Base-by-base conservation (phyloP, 2,797 vertebrate species). In the Delichon dasypus region DNA sequence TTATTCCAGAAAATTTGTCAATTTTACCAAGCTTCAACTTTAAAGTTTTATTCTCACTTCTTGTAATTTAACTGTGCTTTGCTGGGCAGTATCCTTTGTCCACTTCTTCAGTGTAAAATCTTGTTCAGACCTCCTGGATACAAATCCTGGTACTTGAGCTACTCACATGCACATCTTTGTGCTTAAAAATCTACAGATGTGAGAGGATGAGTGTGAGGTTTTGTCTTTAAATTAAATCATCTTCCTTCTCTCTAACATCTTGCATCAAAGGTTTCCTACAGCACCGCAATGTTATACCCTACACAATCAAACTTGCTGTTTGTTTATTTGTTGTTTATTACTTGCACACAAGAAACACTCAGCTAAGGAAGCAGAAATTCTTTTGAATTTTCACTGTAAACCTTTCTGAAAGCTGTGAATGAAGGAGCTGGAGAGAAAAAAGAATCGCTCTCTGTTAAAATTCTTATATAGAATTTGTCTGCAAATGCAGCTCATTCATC, bases 401-500 rank as follows among this genome's bases (percentile, higher is more conserved):
- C 0, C 0, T 70, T 66, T 89, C 79, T 85, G 32, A 32, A 74
- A 88, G 50, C 27, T 54, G 38, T 9, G 13, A 76, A 25, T 61
- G 27, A 72, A 50, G 16, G 17, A 73, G 18, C 0, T 48, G 9
- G 13, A 89, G 60, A 34, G 29, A 9, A n/a, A 36, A 62, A 76
- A 51, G 11, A 58, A 3, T 27, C 6, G 1, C 1, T 2, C 4
- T 40, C 36, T 67, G 29, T 9, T 71, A 73, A 65, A 72, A 61
- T 44, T 47, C 23, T 61, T 36, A 34, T 8, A 23, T 16, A 75
- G 25, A 90, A 95, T 94, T 95, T 94, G 70, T 93, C 81, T 96
- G 86, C 79, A 97, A 88, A 58, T 45, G 30, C 32, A 81, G 72
- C 86, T 95, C 38, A n/a, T 57, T 96, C 22, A 76, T 82, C 66